A percentile compares a stretch with the other conserved stretches of the same genome.
These are phyloP conservation scores for Philereme vetulata DNA, from an alignment of 2,888 invertebrate species.

Conservation along the genomic window DNA sequence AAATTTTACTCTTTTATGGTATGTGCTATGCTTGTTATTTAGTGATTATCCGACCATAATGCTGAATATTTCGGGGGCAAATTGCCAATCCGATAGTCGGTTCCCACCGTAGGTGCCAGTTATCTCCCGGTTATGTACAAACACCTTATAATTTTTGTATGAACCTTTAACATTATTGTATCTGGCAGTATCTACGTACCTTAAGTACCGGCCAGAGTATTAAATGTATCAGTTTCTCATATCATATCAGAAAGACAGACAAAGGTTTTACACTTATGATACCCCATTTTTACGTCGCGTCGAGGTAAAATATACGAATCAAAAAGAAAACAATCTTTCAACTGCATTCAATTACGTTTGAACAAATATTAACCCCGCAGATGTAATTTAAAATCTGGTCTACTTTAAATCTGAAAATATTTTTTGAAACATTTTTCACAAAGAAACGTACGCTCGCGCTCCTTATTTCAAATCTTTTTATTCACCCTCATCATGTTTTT, in stretches of 20 bases:
- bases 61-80: conserved; percentile 72
- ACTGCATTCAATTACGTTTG: not conserved
- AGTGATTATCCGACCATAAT: conserved; percentile 75
- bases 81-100: conserved; percentile 64
- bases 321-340: too few relatives aligned
- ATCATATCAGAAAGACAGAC: too few relatives aligned
- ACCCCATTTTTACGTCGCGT: too few relatives aligned
- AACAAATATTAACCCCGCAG: conserved; percentile 4
- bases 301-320: too few relatives aligned
- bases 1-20: conserved; percentile 81
- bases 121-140: conserved; percentile 7
- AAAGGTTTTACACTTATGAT: too few relatives aligned
- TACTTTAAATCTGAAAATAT: conserved; percentile 17
- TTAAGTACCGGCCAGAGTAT: too few relatives aligned
- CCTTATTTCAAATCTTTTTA: conserved; percentile 20
- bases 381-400: conserved; percentile 20
- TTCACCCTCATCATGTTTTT: conserved; percentile 29
- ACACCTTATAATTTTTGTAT: too few relatives aligned
- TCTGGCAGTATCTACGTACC: too few relatives aligned
- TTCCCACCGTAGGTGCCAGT: conserved; percentile 49
- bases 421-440: conserved; percentile 24
- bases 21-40: conserved; percentile 77
- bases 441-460: conserved; percentile 20
- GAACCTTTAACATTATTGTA: too few relatives aligned
- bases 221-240: too few relatives aligned